These are phyloP conservation scores for Cantharis flavilabris DNA, from an alignment of 2,888 invertebrate genomes.

Conservation along the genomic window DNA sequence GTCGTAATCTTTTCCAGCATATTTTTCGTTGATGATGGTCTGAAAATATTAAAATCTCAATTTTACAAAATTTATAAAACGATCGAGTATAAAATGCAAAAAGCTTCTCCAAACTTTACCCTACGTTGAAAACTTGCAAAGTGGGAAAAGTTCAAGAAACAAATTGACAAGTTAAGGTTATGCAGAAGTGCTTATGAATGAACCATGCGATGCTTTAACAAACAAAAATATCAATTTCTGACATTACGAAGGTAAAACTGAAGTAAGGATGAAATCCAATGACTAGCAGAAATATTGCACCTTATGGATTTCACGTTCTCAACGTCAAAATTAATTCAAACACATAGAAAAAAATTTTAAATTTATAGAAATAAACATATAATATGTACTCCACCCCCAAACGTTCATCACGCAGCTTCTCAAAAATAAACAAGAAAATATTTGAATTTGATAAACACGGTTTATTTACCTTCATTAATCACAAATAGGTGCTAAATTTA, in stretches of 20 bases:
- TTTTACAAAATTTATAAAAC: neutral
- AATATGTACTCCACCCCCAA: neutral
- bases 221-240: neutral
- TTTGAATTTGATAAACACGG: neutral
- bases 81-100: neutral
- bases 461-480: neutral
- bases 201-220: neutral
- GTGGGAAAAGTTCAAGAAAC: neutral
- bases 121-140: neutral
- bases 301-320: neutral
- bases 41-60: slow-evolving; percentile 32
- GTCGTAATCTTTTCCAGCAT: slow-evolving; percentile 40
- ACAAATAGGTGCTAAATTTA: neutral
- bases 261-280: neutral
- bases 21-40: slow-evolving; percentile 44
- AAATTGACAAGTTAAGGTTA: neutral
- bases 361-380: neutral
- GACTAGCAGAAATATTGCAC: neutral
- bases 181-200: neutral
- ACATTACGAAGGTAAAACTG: neutral
- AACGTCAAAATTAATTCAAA: neutral
- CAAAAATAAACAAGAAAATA: neutral
- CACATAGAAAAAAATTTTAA: neutral
- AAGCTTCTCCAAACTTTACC: neutral
- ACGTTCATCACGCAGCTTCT: neutral